Base-by-base conservation (phyloP, 35 echinoderm and acorn worm species). In the Diadema setosum region DNA sequence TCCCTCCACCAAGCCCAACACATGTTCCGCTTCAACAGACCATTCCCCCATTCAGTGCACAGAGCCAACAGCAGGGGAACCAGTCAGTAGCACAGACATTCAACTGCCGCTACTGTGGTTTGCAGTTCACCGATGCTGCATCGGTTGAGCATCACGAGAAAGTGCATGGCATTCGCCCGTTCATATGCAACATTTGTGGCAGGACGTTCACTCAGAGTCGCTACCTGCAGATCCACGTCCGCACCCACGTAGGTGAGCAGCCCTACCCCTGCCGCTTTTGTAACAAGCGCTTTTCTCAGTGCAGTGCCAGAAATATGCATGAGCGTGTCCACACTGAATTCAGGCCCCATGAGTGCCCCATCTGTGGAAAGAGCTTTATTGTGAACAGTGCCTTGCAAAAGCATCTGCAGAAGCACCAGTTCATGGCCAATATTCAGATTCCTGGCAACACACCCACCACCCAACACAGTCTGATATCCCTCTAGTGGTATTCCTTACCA, bases 181-280 rank as follows among this genome's bases (percentile, higher is more conserved):
- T 90, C 50, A 84, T 60, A n/a, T 94, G 92, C 59, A 67, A 89
- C 29, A 81, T 89, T 30, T 94, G 92, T 42, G 87, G 92, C 18
- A 89, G 88, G 37, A 73, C 75, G 20, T 94, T 94, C 70, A 89
- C 81, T 5, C 92, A 94, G 87, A 89, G 81, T 55, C 80, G 92
- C 46, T 83, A 89, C 45, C 70, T 89, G 45, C 31, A 81, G 50
- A 84, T 82, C n/a, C 92, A 94, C 35, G 82, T 90, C 11, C 73
- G 87, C 31, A 94, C 87, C 45, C 92, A 94, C 30, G 82, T 90
- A 23, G 87, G 87, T 4, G 88, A 90, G 32, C 88, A 94, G 46
- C 92, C 92, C 29, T 88, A 90, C 34, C 67, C 82, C 36, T 94
- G 92, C 58, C 64, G 70, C 45, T 89, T 85, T 15, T 94, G 92